Evolutionary conservation across 2,888 invertebrate genomes (phyloP).

Genomic region (Eupithecia exiguata): DNA sequence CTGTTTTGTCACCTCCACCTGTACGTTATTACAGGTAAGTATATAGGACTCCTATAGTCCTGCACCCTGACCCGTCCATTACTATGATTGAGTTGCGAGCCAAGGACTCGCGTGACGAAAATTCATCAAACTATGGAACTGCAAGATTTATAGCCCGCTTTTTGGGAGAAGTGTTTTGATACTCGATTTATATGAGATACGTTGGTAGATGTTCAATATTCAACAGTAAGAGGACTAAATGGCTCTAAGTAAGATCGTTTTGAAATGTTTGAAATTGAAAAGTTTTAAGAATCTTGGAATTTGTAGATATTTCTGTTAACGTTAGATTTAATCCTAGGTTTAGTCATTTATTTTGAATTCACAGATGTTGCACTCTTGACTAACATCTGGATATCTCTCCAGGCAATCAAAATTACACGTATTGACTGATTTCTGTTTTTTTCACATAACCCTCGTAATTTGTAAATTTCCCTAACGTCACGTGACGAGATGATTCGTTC

Average conservation of each 20-base stretch:
- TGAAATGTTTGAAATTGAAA: not conserved
- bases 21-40: not conserved
- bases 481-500: conserved; percentile 6
- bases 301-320: not conserved
- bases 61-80: conserved; percentile 36
- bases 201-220: not conserved
- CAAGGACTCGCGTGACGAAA: conserved; percentile 39
- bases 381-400: not conserved
- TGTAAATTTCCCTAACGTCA: not conserved
- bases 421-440: not conserved
- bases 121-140: conserved; percentile 38
- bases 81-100: conserved; percentile 30
- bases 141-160: conserved; percentile 33
- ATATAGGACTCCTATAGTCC: not conserved
- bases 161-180: conserved; percentile 12
- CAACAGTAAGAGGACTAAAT: not conserved
- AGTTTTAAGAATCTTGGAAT: not conserved
- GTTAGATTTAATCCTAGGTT: not conserved
- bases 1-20: not conserved
- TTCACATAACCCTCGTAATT: not conserved
- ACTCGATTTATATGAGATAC: not conserved
- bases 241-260: not conserved
- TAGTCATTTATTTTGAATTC: not conserved
- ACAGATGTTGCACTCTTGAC: not conserved
- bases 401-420: not conserved